A percentile compares a stretch with the other conserved stretches of the same genome.
phyloP scores from a whole-genome alignment of 1,140 invertebrate genomes.

The Scaptomyza pallida region DNA sequence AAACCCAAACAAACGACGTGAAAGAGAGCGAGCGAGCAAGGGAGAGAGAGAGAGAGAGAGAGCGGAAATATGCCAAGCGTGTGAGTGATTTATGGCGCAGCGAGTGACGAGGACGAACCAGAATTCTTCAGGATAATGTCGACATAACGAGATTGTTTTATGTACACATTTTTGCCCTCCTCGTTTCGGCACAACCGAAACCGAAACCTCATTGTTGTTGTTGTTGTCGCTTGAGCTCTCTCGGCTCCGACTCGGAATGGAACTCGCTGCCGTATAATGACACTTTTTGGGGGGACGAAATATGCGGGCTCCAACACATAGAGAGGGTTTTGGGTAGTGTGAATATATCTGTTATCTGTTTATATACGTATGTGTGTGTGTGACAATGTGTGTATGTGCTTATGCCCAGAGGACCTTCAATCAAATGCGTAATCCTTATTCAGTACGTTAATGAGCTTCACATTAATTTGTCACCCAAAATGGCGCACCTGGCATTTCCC shows the following conservation, averaged over 20 bases:
- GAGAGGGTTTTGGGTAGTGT: constrained; percentile 11
- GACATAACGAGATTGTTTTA: constrained; percentile 84
- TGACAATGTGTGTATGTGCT: constrained; percentile 47
- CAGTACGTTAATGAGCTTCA: constrained; percentile 81
- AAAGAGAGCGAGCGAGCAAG: constrained; percentile 2
- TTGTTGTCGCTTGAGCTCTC: constrained; percentile 35
- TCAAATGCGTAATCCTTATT: constrained; percentile 79
- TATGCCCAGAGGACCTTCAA: constrained; percentile 74
- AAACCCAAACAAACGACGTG: constrained; percentile 41
- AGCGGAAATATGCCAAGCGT: constrained; percentile 72
- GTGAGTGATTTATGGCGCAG: constrained; percentile 82
- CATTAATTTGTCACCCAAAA: constrained; percentile 75
- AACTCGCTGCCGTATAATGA: constrained; percentile 62
- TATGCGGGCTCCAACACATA: constrained; percentile 43
- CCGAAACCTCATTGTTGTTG: constrained; percentile 15
- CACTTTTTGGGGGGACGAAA: constrained; percentile 69
- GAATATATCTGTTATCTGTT: constrained; percentile 44
- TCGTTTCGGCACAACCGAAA: constrained; percentile 61
- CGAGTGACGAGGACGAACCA: constrained; percentile 83
- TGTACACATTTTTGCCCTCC: constrained; percentile 78
- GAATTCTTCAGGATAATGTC: constrained; percentile 83
- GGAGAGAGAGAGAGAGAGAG: constrained; percentile 25
- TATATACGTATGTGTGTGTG: constrained; percentile 16
- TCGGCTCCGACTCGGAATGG: constrained; percentile 12
- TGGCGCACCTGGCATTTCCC: constrained; percentile 64